phyloP scores from a whole-genome alignment of 2,888 invertebrate genomes.

The Platycheirus rosarum region DNA sequence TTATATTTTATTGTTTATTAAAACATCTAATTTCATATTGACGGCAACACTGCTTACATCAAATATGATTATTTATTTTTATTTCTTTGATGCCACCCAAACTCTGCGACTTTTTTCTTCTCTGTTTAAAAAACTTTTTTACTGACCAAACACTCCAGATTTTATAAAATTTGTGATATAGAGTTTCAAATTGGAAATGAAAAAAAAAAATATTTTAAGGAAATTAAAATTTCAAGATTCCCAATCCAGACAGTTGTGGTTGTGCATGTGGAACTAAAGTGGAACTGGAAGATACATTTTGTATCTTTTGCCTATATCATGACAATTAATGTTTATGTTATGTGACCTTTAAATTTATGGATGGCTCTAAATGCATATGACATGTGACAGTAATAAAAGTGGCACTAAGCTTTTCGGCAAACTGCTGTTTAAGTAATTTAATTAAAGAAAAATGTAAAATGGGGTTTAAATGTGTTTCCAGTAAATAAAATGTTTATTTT shows the following conservation, averaged over 20 bases:
- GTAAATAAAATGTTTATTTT: no score
- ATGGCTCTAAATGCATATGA: constrained; percentile 22
- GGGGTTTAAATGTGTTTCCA: no score
- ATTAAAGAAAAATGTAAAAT: constrained; percentile 31
- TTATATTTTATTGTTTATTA: no score
- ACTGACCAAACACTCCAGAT: constrained; percentile 35
- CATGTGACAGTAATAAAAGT: constrained; percentile 52
- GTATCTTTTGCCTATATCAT: constrained; percentile 20
- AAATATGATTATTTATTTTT: constrained; percentile 62
- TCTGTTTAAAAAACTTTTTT: constrained; percentile 5
- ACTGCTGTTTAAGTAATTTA: constrained; percentile 58
- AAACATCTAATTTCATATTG: no score
- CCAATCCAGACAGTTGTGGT: background rate
- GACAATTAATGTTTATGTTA: constrained; percentile 59
- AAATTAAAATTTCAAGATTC: constrained; percentile 30
- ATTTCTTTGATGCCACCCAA: constrained; percentile 42
- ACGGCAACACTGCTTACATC: constrained; percentile 2
- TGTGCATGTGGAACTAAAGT: constrained; percentile 3
- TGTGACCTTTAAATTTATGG: constrained; percentile 56
- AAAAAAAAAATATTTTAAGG: constrained; percentile 37
- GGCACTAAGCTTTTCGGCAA: constrained; percentile 42
- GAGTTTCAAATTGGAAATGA: constrained; percentile 47
- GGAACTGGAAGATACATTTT: constrained; percentile 52
- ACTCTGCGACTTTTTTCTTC: constrained; percentile 18
- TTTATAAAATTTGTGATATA: constrained; percentile 45